Conservation (phyloP, 2,797 vertebrate species). For the Cephalopachus bancanus region DNA sequence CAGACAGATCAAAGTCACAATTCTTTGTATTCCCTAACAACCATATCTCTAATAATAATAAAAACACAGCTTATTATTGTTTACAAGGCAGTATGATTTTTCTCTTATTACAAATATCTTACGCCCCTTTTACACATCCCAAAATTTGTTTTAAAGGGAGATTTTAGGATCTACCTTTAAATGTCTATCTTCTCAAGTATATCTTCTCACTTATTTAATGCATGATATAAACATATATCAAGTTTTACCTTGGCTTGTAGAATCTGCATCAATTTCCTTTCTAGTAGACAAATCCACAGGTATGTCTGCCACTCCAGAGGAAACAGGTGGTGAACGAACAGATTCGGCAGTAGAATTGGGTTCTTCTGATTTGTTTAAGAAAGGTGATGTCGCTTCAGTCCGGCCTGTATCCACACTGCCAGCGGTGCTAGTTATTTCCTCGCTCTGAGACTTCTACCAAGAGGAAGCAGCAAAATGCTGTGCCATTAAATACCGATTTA, state of each 20-base stretch:
- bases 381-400: conserved; percentile 32
- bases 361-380: conserved; percentile 78
- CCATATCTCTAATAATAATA: not conserved
- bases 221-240: not conserved
- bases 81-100: not conserved
- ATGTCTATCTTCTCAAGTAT: conserved; percentile 39
- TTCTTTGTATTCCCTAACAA: not conserved
- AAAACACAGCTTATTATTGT: not conserved
- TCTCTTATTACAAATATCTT: not conserved
- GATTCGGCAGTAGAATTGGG: conserved; percentile 78
- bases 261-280: conserved; percentile 89
- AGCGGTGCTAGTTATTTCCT: conserved; percentile 76
- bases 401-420: conserved; percentile 72
- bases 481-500: conserved; percentile 23
- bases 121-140: not conserved
- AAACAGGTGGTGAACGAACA: conserved; percentile 54
- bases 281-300: conserved; percentile 96
- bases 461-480: conserved; percentile 34
- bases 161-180: not conserved
- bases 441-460: conserved; percentile 77
- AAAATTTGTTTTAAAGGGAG: conserved; percentile 49
- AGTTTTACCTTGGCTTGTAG: conserved; percentile 87
- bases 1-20: not conserved
- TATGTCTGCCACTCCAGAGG: conserved; percentile 81
- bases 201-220: not conserved